These are phyloP conservation scores for Cherax destructor DNA, from an alignment of 1,140 invertebrate genomes.

Conservation along the genomic window DNA sequence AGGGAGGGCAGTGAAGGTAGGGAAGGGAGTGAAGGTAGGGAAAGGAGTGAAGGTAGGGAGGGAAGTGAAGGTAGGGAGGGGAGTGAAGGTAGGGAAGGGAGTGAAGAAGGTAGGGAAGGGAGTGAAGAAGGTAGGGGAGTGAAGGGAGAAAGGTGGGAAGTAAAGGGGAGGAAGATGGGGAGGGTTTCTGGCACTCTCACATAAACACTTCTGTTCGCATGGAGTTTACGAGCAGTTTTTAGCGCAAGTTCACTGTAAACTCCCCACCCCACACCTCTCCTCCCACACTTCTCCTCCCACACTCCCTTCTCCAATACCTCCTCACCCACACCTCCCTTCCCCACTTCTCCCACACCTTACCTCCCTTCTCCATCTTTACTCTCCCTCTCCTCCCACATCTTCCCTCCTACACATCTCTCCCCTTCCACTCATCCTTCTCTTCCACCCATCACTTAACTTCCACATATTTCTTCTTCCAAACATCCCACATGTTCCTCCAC, in stretches of 20 bases:
- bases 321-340: background rate
- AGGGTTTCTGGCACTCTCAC: slow-evolving; percentile 36
- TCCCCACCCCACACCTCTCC: background rate
- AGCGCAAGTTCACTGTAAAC: slow-evolving; percentile 37
- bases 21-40: too few species aligned
- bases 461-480: background rate
- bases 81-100: background rate
- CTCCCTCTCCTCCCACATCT: background rate
- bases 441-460: too few species aligned
- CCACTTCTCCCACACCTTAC: background rate
- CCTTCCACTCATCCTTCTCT: background rate
- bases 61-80: background rate
- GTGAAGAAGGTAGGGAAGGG: background rate
- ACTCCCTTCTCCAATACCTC: background rate
- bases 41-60: background rate
- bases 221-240: slow-evolving; percentile 49
- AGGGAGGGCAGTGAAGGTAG: too few species aligned
- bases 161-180: background rate
- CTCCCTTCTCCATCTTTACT: background rate
- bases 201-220: slow-evolving; percentile 29
- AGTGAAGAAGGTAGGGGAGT: too few species aligned
- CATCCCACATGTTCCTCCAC: too few species aligned
- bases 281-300: background rate
- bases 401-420: background rate
- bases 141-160: background rate